Conservation (phyloP, 2,113 vertebrate genomes). For the Lethenteron camtschaticum region DNA sequence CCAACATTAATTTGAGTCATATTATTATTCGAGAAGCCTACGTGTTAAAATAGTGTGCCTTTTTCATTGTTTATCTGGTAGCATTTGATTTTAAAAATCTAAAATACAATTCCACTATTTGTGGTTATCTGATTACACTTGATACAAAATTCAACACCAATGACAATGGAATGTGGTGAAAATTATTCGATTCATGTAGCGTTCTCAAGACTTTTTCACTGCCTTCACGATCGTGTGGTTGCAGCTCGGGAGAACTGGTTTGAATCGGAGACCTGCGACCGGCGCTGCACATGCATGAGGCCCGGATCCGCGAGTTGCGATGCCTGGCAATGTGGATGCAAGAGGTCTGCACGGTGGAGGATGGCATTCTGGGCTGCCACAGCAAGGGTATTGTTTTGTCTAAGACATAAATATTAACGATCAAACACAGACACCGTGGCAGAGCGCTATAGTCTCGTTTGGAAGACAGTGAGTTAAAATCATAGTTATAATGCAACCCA, state of each 20-base stretch:
- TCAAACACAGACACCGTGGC: too few species aligned
- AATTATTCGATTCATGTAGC: background rate
- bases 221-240: background rate
- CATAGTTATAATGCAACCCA: too few species aligned
- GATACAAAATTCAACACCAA: too few species aligned
- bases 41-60: too few species aligned
- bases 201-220: background rate
- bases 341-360: conserved; percentile 36
- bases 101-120: too few species aligned
- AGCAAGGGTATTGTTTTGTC: conserved; percentile 29
- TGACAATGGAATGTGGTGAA: too few species aligned
- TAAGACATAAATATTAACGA: conserved; percentile 5
- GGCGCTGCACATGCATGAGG: conserved; percentile 34
- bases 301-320: conserved; percentile 24
- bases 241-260: conserved; percentile 50
- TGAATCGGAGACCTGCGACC: conserved; percentile 23
- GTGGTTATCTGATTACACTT: background rate
- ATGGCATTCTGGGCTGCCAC: conserved; percentile 46
- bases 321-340: conserved; percentile 39
- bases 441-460: background rate
- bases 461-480: too few species aligned
- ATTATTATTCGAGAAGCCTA: too few species aligned
- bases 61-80: background rate
- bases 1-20: too few species aligned
- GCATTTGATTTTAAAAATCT: background rate